Conservation (phyloP, 2,888 invertebrate genomes). For the Lepidonotus clava region DNA sequence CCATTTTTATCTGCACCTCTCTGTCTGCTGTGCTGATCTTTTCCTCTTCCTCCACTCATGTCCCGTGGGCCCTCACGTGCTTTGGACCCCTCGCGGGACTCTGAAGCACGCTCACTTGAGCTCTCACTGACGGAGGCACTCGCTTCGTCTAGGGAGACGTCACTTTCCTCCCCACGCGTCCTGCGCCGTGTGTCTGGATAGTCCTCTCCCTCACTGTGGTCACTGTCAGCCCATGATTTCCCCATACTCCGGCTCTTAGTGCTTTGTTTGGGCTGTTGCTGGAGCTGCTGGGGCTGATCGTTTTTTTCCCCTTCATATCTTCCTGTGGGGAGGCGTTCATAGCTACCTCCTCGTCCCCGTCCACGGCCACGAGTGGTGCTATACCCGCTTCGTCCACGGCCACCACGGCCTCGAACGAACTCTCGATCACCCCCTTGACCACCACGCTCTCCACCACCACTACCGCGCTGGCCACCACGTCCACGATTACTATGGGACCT, state of each 20-base stretch:
- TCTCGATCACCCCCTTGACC: slow-evolving; percentile 67
- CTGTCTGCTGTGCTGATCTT: slow-evolving; percentile 32
- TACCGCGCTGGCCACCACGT: slow-evolving; percentile 72
- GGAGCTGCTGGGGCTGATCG: background rate
- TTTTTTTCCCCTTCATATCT: slow-evolving; percentile 41
- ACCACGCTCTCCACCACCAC: slow-evolving; percentile 73
- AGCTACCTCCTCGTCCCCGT: slow-evolving; percentile 65
- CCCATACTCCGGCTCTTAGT: background rate
- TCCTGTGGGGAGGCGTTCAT: background rate
- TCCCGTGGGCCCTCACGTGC: slow-evolving; percentile 20
- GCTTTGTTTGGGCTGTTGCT: background rate
- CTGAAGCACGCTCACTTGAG: slow-evolving; percentile 68
- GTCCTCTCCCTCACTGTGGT: slow-evolving; percentile 57
- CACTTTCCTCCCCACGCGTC: slow-evolving; percentile 53
- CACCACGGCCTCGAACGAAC: slow-evolving; percentile 76
- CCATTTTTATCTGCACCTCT: slow-evolving; percentile 38
- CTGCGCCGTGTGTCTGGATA: slow-evolving; percentile 46
- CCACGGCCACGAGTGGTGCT: slow-evolving; percentile 77
- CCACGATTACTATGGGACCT: slow-evolving; percentile 65
- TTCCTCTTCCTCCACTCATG: slow-evolving; percentile 10
- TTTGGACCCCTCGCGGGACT: slow-evolving; percentile 45
- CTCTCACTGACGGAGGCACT: slow-evolving; percentile 76
- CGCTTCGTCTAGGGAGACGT: slow-evolving; percentile 73
- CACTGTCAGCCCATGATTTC: slow-evolving; percentile 46
- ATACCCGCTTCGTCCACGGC: slow-evolving; percentile 58